Evolutionary conservation across 2,888 invertebrate genomes (phyloP).

Genomic region (Tortrix viridana): DNA sequence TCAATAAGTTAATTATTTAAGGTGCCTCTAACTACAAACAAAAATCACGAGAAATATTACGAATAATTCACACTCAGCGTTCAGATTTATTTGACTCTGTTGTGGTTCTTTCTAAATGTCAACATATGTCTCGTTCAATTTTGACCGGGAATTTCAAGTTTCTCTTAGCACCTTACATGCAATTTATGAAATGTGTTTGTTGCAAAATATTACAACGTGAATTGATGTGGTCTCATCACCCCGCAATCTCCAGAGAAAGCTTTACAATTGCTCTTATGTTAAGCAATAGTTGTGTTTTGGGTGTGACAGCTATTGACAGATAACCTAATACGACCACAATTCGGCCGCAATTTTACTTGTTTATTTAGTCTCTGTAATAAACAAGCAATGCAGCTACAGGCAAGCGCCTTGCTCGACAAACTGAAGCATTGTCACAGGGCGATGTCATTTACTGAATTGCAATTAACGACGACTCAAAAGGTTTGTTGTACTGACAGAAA

Average conservation of each 20-base stretch:
- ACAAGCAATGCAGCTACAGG: conserved; percentile 77
- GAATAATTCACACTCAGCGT: no score
- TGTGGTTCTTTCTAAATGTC: no score
- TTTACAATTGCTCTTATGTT: conserved; percentile 8
- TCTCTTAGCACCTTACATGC: background rate
- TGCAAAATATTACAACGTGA: conserved; percentile 16
- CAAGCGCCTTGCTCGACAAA: conserved; percentile 82
- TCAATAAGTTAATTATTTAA: no score
- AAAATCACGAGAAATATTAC: no score
- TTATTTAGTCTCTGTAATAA: conserved; percentile 9
- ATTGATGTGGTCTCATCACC: background rate
- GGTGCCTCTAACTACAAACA: no score
- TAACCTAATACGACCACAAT: conserved; percentile 50
- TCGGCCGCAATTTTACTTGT: conserved; percentile 25
- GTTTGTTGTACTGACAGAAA: conserved; percentile 62
- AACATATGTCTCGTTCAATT: conserved; percentile 3
- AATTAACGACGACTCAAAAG: conserved; percentile 88
- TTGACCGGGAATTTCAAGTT: conserved; percentile 42
- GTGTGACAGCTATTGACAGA: conserved; percentile 50
- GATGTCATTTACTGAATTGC: conserved; percentile 75
- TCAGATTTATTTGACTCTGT: no score
- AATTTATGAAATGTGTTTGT: conserved; percentile 42
- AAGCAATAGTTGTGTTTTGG: conserved; percentile 36
- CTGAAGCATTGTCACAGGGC: conserved; percentile 80
- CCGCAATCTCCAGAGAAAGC: background rate